Conservation (phyloP, 2,888 invertebrate genomes). For the Pollenia amentaria region DNA sequence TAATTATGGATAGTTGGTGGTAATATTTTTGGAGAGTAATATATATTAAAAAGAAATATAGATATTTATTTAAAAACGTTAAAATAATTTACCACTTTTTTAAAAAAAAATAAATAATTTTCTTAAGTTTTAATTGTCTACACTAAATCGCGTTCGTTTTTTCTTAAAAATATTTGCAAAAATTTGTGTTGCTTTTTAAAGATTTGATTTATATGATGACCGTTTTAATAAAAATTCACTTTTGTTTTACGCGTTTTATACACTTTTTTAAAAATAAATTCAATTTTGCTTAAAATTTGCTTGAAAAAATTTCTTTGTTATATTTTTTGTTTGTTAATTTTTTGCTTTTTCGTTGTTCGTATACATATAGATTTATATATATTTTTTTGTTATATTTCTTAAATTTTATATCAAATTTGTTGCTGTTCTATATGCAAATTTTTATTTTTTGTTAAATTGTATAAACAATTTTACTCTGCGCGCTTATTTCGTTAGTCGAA, state of each 20-base stretch:
- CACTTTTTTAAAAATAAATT: conserved; percentile 51
- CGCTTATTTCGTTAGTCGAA: conserved; percentile 77
- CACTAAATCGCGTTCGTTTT: conserved; percentile 52
- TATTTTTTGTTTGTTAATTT: not conserved
- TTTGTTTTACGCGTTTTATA: conserved; percentile 58
- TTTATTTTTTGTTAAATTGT: conserved; percentile 51
- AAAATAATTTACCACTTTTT: conserved; percentile 63
- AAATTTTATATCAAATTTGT: conserved; percentile 27
- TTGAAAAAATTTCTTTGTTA: conserved; percentile 51
- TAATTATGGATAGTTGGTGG: conserved; percentile 37
- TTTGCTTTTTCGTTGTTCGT: conserved; percentile 57
- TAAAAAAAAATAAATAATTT: not conserved
- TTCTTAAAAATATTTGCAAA: conserved; percentile 18
- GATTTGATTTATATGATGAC: conserved; percentile 39
- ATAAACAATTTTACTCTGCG: conserved; percentile 73
- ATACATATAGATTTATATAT: conserved; percentile 41
- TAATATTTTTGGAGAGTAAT: conserved; percentile 19
- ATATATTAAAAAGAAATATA: conserved; percentile 9
- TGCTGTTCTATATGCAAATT: conserved; percentile 62
- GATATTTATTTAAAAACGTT: conserved; percentile 25
- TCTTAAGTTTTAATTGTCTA: not conserved
- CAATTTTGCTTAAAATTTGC: conserved; percentile 47
- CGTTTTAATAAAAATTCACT: conserved; percentile 63
- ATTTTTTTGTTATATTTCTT: conserved; percentile 33
- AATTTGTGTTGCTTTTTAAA: conserved; percentile 28